Evolutionary conservation across 1,140 invertebrate genomes (phyloP).

Genomic region (Rhopalosiphum padi): DNA sequence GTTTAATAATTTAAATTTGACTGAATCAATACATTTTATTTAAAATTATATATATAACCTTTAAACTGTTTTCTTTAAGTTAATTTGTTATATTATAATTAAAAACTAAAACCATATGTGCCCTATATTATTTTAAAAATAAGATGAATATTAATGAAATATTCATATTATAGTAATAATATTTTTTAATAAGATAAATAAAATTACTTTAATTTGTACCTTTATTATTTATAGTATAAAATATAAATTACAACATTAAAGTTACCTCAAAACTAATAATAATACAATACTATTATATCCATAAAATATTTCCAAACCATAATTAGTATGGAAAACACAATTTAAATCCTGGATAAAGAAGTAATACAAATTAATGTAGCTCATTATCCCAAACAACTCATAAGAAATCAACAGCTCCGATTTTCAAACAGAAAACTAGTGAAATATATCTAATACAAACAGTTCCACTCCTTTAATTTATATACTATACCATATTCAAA

Average conservation of each 20-base stretch:
- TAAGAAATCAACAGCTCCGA: not conserved
- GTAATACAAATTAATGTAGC: too few relatives aligned
- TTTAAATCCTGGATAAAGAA: not conserved
- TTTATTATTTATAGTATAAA: not conserved
- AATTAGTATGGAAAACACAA: not conserved
- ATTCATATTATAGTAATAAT: too few relatives aligned
- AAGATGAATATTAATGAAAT: not conserved
- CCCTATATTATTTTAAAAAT: not conserved
- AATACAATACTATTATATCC: not conserved
- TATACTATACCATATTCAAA: too few relatives aligned
- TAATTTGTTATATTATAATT: too few relatives aligned
- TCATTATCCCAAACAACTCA: too few relatives aligned
- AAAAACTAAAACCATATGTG: not conserved
- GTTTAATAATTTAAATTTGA: too few relatives aligned
- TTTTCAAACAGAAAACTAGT: not conserved
- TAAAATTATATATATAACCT: too few relatives aligned
- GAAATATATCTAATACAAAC: too few relatives aligned
- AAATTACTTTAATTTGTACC: not conserved
- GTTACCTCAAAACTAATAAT: not conserved
- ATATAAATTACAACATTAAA: not conserved
- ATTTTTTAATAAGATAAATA: not conserved
- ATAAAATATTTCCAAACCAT: not conserved
- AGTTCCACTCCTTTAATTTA: too few relatives aligned
- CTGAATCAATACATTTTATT: too few relatives aligned
- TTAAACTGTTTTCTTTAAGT: too few relatives aligned